These are phyloP conservation scores for Lucilia sericata DNA, from an alignment of 1,140 invertebrate species.

Conservation along the genomic window DNA sequence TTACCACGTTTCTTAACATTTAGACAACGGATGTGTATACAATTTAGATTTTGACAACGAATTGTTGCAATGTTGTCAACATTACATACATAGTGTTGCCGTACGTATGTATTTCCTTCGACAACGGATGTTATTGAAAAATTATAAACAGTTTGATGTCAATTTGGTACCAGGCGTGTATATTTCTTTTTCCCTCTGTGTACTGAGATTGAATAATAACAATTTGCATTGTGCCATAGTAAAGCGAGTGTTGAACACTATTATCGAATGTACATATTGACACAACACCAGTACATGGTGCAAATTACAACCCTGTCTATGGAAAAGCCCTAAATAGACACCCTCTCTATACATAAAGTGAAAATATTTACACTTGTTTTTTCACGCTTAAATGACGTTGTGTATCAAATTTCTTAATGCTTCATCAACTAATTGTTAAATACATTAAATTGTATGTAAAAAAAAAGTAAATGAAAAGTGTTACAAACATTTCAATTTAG, in stretches of 20 bases:
- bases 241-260: neutral
- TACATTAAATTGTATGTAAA: neutral
- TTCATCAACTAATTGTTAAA: conserved; percentile 1
- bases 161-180: no score
- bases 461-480: neutral
- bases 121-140: no score
- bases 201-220: neutral
- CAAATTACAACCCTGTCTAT: neutral
- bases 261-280: neutral
- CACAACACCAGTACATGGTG: neutral
- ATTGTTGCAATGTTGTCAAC: no score
- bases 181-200: no score
- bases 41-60: no score
- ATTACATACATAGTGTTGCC: no score
- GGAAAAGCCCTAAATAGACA: neutral
- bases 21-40: no score
- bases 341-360: neutral
- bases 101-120: no score
- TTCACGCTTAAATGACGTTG: neutral
- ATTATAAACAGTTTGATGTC: no score
- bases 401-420: neutral
- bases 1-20: no score
- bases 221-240: neutral
- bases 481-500: neutral
- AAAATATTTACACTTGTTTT: conserved; percentile 6